A percentile compares a stretch with the other conserved stretches of the same genome.
These are phyloP conservation scores for Upupa epops DNA, from an alignment of 2,113 vertebrate species.

Conservation along the genomic window DNA sequence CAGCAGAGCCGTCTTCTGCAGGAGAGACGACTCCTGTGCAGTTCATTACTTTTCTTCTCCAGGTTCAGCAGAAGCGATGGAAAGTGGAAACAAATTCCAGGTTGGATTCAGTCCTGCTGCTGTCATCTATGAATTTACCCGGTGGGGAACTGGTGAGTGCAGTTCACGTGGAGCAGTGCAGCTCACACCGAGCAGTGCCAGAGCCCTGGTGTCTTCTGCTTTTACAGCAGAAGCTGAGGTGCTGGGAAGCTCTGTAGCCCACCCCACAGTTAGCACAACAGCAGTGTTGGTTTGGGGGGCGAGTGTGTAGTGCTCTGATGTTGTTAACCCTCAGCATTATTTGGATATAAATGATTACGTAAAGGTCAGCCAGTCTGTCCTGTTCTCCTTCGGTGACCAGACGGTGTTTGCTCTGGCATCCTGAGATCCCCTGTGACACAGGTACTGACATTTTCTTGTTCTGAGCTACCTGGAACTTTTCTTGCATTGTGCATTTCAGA, in stretches of 20 bases:
- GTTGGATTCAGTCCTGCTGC: constrained; percentile 90
- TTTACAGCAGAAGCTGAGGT: neutral
- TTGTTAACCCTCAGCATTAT: neutral
- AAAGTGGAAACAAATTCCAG: constrained; percentile 96
- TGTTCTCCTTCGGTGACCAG: neutral
- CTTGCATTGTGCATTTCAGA: constrained; percentile 72
- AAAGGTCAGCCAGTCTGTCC: neutral
- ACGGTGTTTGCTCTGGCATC: rapidly evolving
- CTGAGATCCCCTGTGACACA: rapidly evolving
- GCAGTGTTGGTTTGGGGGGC: neutral
- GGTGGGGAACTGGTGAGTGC: constrained; percentile 93
- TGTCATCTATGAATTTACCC: constrained; percentile 94
- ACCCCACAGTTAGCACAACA: neutral
- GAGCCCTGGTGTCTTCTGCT: neutral
- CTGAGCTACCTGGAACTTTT: rapidly evolving
- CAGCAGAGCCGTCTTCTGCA: neutral
- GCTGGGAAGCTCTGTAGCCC: neutral
- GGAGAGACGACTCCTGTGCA: rapidly evolving
- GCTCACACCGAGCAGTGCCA: rapidly evolving
- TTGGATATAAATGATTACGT: neutral
- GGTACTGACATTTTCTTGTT: neutral
- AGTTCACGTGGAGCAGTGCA: constrained; percentile 3
- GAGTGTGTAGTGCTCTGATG: neutral
- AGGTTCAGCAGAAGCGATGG: constrained; percentile 98
- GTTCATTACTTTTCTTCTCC: neutral